Evolutionary conservation across 2,888 invertebrate species (phyloP).

Genomic region (Spisula solida): DNA sequence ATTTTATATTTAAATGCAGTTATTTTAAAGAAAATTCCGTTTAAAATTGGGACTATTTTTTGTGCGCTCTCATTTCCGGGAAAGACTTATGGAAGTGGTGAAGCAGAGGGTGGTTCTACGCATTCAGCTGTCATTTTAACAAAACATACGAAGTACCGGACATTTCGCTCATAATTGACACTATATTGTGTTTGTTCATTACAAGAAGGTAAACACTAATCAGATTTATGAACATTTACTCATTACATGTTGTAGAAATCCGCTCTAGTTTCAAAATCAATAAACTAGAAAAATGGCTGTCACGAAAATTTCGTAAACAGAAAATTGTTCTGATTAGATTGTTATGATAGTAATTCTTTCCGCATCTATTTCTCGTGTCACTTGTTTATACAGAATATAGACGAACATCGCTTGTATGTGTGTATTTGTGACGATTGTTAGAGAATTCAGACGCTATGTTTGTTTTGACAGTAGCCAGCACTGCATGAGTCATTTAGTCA

Average conservation of each 20-base stretch:
- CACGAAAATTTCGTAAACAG: conserved; percentile 27
- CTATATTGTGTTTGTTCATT: conserved; percentile 10
- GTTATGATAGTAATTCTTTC: neutral
- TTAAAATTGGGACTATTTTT: conserved; percentile 48
- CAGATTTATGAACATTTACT: neutral
- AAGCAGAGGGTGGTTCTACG: conserved; percentile 82
- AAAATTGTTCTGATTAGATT: neutral
- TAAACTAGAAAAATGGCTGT: conserved; percentile 31
- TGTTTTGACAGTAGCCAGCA: neutral
- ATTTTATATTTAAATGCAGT: neutral
- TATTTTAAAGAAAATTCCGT: neutral
- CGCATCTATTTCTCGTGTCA: neutral
- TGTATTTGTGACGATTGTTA: neutral
- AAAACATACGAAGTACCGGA: conserved; percentile 36
- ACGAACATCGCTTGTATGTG: neutral
- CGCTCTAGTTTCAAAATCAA: conserved; percentile 6
- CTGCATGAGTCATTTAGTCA: conserved; percentile 11
- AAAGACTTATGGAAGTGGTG: conserved; percentile 64
- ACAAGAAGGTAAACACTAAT: neutral
- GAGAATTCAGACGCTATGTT: neutral
- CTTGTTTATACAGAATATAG: neutral
- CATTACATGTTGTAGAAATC: neutral
- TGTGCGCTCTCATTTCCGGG: conserved; percentile 64
- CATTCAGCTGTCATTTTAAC: conserved; percentile 71
- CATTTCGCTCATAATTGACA: conserved; percentile 21